These are phyloP conservation scores for Folsomia candida DNA, from an alignment of 2,888 invertebrate genomes.

Conservation along the genomic window DNA sequence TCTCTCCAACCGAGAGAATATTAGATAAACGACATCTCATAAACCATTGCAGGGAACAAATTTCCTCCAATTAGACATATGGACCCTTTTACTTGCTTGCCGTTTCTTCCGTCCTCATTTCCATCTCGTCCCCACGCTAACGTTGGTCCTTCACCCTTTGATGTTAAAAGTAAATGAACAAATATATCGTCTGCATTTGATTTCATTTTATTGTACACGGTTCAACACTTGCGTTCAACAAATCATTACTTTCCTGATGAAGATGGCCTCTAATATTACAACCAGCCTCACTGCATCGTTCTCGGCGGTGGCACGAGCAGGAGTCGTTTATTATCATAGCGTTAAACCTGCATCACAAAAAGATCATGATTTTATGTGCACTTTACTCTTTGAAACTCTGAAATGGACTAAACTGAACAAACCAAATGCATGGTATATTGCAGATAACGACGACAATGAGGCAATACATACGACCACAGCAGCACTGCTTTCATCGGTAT, in stretches of 20 bases:
- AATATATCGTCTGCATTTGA: neutral
- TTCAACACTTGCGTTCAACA: neutral
- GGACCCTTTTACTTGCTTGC: constrained; percentile 39
- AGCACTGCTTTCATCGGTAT: too few species aligned
- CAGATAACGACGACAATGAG: neutral
- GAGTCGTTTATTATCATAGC: neutral
- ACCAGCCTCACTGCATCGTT: neutral
- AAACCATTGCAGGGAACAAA: constrained; percentile 48
- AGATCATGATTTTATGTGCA: neutral
- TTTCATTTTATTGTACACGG: neutral
- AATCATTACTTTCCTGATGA: neutral
- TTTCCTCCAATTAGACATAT: constrained; percentile 50
- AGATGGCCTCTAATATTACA: too few species aligned
- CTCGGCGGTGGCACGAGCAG: neutral
- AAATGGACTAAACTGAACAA: neutral
- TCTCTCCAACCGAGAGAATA: neutral
- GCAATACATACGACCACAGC: neutral
- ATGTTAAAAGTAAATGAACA: neutral
- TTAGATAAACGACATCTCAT: constrained; percentile 17
- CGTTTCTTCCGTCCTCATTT: constrained; percentile 17
- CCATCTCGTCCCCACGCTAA: neutral
- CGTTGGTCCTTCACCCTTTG: neutral
- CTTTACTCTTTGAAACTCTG: neutral
- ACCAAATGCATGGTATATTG: neutral
- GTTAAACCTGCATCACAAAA: neutral